Evolutionary conservation across 2,888 invertebrate species (phyloP).

Genomic region (Nomada goodeniana): DNA sequence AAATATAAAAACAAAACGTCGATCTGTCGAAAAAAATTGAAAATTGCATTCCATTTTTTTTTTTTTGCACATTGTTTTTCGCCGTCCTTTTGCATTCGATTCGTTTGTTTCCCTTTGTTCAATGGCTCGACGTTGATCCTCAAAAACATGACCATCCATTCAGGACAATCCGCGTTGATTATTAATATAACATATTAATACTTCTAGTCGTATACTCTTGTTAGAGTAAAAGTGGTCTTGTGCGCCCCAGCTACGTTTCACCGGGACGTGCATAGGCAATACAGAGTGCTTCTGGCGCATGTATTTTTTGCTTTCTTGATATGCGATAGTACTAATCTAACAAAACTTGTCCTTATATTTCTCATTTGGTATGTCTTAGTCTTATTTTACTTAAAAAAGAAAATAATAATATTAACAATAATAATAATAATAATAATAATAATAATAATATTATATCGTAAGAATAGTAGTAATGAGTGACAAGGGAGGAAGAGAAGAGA

Average conservation of each 20-base stretch:
- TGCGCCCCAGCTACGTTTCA: slow-evolving; percentile 74
- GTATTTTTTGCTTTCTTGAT: slow-evolving; percentile 81
- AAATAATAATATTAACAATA: slow-evolving; percentile 35
- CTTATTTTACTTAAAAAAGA: slow-evolving; percentile 79
- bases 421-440: slow-evolving; percentile 3
- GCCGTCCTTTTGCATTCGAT: slow-evolving; percentile 1
- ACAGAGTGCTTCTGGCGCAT: slow-evolving; percentile 81
- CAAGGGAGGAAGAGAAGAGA: slow-evolving; percentile 3
- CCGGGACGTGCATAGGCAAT: slow-evolving; percentile 81
- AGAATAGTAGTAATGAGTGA: slow-evolving; percentile 36
- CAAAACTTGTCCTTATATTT: slow-evolving; percentile 82
- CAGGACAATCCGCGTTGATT: slow-evolving; percentile 80
- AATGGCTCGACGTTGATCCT: slow-evolving; percentile 66
- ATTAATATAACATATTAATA: slow-evolving; percentile 82
- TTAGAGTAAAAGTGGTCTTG: slow-evolving; percentile 84
- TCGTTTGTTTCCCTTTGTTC: slow-evolving; percentile 58
- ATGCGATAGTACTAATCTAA: slow-evolving; percentile 83
- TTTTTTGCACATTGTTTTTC: not conserved
- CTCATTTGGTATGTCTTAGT: slow-evolving; percentile 84
- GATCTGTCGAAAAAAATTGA: not conserved
- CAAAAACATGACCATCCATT: slow-evolving; percentile 82
- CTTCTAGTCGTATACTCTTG: slow-evolving; percentile 84
- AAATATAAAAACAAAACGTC: slow-evolving; percentile 5
- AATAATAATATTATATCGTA: slow-evolving; percentile 8
- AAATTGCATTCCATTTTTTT: slow-evolving; percentile 3